Evolutionary conservation across 2,888 invertebrate genomes (phyloP).

Genomic region (Euzophera pinguis): DNA sequence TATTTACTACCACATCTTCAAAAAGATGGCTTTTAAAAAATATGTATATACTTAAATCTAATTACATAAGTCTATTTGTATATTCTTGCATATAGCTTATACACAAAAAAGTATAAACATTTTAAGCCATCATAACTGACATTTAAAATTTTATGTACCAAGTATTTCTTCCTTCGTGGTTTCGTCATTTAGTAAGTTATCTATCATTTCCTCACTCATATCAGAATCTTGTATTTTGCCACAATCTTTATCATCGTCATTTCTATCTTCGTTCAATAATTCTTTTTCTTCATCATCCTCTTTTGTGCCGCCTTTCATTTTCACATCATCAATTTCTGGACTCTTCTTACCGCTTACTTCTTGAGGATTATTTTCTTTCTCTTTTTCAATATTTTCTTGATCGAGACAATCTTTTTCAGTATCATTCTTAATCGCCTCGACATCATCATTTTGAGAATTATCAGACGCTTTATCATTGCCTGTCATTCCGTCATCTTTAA

Average conservation of each 20-base stretch:
- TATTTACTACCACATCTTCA: neutral
- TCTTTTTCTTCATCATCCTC: conserved; percentile 8
- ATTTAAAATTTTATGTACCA: conserved; percentile 11
- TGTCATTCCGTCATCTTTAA: neutral
- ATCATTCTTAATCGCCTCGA: neutral
- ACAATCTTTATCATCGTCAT: conserved; percentile 25
- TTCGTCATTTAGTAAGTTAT: conserved; percentile 53
- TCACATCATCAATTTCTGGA: neutral
- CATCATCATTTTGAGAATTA: neutral
- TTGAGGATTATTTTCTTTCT: neutral
- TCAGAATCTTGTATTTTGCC: conserved; percentile 47
- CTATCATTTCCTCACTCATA: conserved; percentile 60
- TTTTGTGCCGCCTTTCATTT: neutral
- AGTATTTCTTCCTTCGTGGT: conserved; percentile 22
- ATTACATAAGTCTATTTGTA: neutral
- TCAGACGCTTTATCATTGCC: neutral
- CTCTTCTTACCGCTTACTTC: neutral
- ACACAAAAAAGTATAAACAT: neutral
- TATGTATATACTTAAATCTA: neutral
- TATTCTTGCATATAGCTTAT: neutral
- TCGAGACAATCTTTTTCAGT: neutral
- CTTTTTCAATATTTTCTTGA: neutral
- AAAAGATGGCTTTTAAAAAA: neutral
- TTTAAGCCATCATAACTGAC: conserved; percentile 10
- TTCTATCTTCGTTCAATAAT: conserved; percentile 20